Base-by-base conservation (phyloP, 2,888 invertebrate genomes). In the Scrobipalpa atriplicella region DNA sequence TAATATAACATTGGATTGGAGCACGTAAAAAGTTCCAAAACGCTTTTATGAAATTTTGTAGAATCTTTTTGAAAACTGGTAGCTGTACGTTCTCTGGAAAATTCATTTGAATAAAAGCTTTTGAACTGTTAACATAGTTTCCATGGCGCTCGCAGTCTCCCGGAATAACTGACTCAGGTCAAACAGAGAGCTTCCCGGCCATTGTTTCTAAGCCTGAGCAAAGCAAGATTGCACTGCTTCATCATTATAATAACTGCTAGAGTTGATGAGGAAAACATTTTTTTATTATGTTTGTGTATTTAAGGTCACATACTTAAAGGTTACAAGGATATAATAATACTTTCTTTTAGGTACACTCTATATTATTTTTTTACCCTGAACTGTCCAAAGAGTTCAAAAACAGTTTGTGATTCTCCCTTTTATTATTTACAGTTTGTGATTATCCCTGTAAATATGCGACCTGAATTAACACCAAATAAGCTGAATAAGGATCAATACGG, bases 121-220 rank as follows among this genome's bases (percentile, higher is more conserved):
- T 63, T 66, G 61, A 66, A 47, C 43, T 36, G 65, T 65, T 64
- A 66, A 68, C 66, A 67, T 52, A 66, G 66, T 69, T 67, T 64
- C 56, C 62, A 66, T 63, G 38, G 47, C 41, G 62, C 56, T 56
- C 74, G 69, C 74, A 73, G 73, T 73, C 72, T 67, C 36, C 72
- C 66, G 73, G 72, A 73, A 76, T 76, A 78, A 80, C 80, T 76
- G 80, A 82, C 75, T 82, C 83, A 81, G 82, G 78, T 78, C 82
- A 83, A 85, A 85, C 81, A 82, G 67, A 66, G 54, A 11, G 54
- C 29, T 72, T n/a, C n/a, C 68, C 73, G 73, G 73, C 74, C 75
- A 83, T 84, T 84, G 81, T 84, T 83, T 77, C 54, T 56, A 56
- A 56, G 43, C 62, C n/a, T 47, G 21, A 29, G 19, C n/a, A 21